Conservation (phyloP, 2,113 vertebrate species). For the Eurypyga helias region DNA sequence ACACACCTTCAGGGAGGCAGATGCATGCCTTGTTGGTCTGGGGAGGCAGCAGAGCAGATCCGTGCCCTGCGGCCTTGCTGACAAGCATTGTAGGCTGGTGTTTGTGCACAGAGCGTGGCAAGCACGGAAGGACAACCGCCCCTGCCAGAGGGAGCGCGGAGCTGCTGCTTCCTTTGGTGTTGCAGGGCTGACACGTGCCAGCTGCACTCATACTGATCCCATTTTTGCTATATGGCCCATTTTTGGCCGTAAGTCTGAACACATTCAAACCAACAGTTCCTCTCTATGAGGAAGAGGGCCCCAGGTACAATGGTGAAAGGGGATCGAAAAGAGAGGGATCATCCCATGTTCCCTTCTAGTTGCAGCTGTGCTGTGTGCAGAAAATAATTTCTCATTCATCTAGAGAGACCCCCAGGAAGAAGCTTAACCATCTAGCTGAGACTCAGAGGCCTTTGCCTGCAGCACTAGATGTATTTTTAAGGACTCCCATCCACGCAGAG, state of each 20-base stretch:
- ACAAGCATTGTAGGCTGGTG: rapidly evolving
- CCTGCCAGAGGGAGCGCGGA: no score
- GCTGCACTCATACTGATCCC: rapidly evolving
- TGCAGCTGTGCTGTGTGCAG: background rate
- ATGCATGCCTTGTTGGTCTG: rapidly evolving
- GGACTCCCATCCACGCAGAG: background rate
- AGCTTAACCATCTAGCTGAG: background rate
- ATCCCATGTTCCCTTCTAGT: background rate
- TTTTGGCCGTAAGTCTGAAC: background rate
- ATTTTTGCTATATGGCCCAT: background rate
- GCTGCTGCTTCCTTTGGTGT: background rate
- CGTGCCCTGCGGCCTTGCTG: no score
- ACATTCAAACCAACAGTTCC: background rate
- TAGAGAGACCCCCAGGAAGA: background rate
- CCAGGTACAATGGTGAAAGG: background rate
- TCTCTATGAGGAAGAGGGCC: background rate
- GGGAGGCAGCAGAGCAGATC: background rate
- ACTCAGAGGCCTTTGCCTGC: background rate
- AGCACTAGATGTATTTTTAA: background rate
- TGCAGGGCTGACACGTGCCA: background rate
- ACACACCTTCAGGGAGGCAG: background rate
- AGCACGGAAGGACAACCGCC: background rate
- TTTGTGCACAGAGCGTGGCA: rapidly evolving
- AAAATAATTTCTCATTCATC: background rate
- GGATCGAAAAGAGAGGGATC: background rate